Conservation (phyloP, 2,888 invertebrate species). For the Teinopalpus imperialis region DNA sequence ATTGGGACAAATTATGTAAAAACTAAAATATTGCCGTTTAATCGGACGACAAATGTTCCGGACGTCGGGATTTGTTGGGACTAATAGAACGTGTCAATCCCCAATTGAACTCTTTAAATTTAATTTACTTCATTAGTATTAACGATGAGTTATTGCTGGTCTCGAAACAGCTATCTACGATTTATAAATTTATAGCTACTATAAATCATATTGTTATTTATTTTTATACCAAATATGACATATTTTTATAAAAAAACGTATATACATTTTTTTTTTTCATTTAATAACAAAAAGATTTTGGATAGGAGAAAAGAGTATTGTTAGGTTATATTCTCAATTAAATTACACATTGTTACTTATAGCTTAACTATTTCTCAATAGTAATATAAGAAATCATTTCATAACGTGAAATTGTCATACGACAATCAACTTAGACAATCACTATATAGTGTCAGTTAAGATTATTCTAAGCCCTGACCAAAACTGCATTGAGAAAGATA, state of each 20-base stretch:
- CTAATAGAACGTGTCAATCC: slow-evolving; percentile 64
- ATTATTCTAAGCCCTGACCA: slow-evolving; percentile 28
- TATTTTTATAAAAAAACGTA: too few relatives aligned
- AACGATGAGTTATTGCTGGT: slow-evolving; percentile 58
- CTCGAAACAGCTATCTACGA: neutral
- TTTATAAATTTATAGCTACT: too few relatives aligned
- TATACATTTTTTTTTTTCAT: too few relatives aligned
- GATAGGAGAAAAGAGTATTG: too few relatives aligned
- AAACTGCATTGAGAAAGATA: slow-evolving; percentile 17
- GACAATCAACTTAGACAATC: slow-evolving; percentile 1
- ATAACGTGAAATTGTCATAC: neutral
- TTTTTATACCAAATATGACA: too few relatives aligned
- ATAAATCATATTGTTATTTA: too few relatives aligned
- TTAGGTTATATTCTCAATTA: too few relatives aligned
- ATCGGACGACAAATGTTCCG: slow-evolving; percentile 51
- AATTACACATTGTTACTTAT: too few relatives aligned
- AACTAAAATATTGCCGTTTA: slow-evolving; percentile 35
- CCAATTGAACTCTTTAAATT: slow-evolving; percentile 72
- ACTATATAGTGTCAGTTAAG: slow-evolving; percentile 29
- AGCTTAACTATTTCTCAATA: too few relatives aligned
- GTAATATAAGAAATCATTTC: neutral
- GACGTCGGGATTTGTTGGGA: slow-evolving; percentile 53
- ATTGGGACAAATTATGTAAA: slow-evolving; percentile 27
- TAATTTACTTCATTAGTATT: slow-evolving; percentile 52
- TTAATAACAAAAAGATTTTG: too few relatives aligned